Base-by-base conservation (phyloP, 1,140 invertebrate species). In the Drosophila varians region DNA sequence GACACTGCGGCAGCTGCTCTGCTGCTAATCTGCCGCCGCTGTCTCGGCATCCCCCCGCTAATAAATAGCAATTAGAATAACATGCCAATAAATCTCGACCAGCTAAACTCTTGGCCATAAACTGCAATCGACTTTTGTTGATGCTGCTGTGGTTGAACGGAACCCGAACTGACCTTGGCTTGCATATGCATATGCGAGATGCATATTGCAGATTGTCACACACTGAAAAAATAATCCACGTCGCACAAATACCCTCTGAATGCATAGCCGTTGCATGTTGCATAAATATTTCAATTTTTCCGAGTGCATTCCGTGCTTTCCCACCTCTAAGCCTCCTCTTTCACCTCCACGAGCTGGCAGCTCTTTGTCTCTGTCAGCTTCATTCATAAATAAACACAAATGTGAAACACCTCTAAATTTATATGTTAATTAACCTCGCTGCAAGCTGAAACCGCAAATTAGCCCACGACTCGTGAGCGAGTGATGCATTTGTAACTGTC, bases 21-120 rank as follows among this genome's bases (percentile, higher is more conserved):
- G 65, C 48, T 38, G 65, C 64, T 19, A 28, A 40, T 61, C 31
- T 52, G 34, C 40, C 12, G 47, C n/a, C 21, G 21, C 4, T 21
- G 21, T 21, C 21, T 21, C 21, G 21, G 21, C 49, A 45, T 49
- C 57, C 46, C 61, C 57, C 62, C 48, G 52, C 77, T 58, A 77
- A 87, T 86, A 86, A 86, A 86, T 87, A 69, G 58, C 82, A 87
- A 82, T 86, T 87, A 82, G 82, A 77, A 77, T 87, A 86, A 82
- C 77, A 82, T 77, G 73, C 73, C 71, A 82, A 87, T 77, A 82
- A 60, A 87, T 87, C 80, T 79, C 68, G 60, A 38, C 68, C 45
- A 23, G 64, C 57, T 76, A 56, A 79, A 76, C 72, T 86, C 61
- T 73, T 65, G 47, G 45, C 72, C 73, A 82, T 82, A 82, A 82